Conservation (phyloP, 2,888 invertebrate species). For the Sarcophaga variegata region DNA sequence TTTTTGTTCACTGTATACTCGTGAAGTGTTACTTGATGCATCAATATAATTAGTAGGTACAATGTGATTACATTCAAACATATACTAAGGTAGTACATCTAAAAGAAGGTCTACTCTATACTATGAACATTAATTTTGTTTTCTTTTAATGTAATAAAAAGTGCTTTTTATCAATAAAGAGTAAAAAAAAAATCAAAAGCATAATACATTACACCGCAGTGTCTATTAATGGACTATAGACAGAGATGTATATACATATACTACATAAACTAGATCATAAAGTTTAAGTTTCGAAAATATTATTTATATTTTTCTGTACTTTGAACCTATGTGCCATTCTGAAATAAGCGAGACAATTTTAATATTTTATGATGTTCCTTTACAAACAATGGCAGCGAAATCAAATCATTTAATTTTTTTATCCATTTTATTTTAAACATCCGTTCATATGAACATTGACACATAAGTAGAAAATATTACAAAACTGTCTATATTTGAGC, state of each 20-base stretch:
- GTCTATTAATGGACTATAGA: not conserved
- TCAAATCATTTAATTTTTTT: no score
- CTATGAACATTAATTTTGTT: conserved; percentile 19
- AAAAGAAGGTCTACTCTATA: conserved; percentile 9
- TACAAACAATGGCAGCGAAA: no score
- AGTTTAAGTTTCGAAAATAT: no score
- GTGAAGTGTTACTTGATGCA: not conserved
- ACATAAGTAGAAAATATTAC: no score
- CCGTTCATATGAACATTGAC: no score
- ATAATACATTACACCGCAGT: conserved; percentile 7
- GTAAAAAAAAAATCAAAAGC: conserved; percentile 14
- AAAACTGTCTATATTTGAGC: no score
- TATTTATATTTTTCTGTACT: no score
- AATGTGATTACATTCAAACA: not conserved
- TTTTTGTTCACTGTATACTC: no score
- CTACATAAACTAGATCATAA: not conserved
- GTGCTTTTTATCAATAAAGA: conserved; percentile 40
- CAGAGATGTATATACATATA: not conserved
- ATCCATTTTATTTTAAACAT: no score
- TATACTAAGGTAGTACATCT: not conserved
- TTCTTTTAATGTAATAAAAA: conserved; percentile 50
- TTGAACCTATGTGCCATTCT: no score
- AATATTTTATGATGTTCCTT: no score
- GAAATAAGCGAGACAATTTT: no score
- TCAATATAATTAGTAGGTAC: not conserved